These are phyloP conservation scores for Prolemur simus DNA, from an alignment of 2,113 vertebrate genomes.

Conservation along the genomic window DNA sequence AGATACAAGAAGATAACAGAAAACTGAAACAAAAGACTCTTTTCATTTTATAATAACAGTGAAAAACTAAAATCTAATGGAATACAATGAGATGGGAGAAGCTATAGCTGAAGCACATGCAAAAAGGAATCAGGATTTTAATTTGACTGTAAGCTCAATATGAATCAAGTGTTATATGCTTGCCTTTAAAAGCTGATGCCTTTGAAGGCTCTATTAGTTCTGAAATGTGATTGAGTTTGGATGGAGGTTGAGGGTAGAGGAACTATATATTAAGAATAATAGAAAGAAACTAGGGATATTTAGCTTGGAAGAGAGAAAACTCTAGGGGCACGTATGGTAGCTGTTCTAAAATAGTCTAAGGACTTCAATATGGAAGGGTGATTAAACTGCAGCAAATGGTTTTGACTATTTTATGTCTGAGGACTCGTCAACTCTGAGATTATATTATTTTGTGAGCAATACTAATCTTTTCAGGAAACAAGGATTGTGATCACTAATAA, in stretches of 20 bases:
- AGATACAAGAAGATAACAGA: background rate
- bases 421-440: background rate
- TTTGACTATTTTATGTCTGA: conserved; percentile 7
- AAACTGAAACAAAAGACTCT: background rate
- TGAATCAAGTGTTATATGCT: conserved; percentile 4
- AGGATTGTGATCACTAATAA: background rate
- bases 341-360: conserved; percentile 48
- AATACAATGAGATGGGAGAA: background rate
- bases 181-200: background rate
- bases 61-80: background rate
- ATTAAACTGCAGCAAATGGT: background rate
- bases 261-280: background rate
- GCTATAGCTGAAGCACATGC: background rate
- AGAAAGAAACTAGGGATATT: conserved; percentile 9
- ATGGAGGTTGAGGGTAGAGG: background rate
- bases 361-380: conserved; percentile 13
- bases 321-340: background rate
- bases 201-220: conserved; percentile 53
- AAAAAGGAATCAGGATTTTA: background rate
- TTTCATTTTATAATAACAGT: background rate
- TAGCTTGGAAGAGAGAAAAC: conserved; percentile 49
- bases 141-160: conserved; percentile 19
- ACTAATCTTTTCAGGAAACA: background rate
- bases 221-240: conserved; percentile 28
- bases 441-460: background rate